Evolutionary conservation across 1,140 invertebrate species (phyloP), one percentile per base, ranked within the genome.

Genomic region (Zaprionus capensis): DNA sequence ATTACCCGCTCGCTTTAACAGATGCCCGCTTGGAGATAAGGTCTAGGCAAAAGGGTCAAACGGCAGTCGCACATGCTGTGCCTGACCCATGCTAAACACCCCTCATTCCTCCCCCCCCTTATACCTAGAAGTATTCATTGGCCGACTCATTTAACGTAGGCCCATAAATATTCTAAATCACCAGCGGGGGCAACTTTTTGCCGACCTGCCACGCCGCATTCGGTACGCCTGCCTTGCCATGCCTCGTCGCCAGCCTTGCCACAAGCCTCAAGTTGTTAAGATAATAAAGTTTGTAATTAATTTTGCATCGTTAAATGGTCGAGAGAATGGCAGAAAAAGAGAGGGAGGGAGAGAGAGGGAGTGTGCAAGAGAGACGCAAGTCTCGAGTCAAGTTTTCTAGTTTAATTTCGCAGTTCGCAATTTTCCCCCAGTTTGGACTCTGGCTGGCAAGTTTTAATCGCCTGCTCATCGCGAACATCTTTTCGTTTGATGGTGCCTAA

Each of bases 221-320:
- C 41, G 41, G 6, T 46, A 7, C 5, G 41, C 41, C n/a, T 17
- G 41, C 41, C 41, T 17, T 17, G 38, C 38, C 38, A 26, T 44
- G 26, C 26, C 26, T 28, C 26, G 26, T 28, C 15, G 34, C 12
- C 34, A 36, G 38, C 28, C 41, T 41, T 68, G 55, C 34, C 61
- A 66, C 65, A 77, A 71, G 78, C 59, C 68, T 71, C 71, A 71
- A 84, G 84, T 86, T 86, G 83, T 86, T 86, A 75, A 90, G 85
- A 90, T 90, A 90, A 90, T 90, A 90, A 90, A 90, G 62, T 90
- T 90, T 80, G 85, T 90, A 90, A 90, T 90, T 90, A 90, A 90
- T 90, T 90, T 90, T 85, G 81, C 85, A 90, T 90, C 85, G 81
- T 90, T 90, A 80, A 82, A 68, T 79, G 84, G 15, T 26, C 56